Base-by-base conservation (phyloP, 2,888 invertebrate genomes). In the Choreutis nemorana region DNA sequence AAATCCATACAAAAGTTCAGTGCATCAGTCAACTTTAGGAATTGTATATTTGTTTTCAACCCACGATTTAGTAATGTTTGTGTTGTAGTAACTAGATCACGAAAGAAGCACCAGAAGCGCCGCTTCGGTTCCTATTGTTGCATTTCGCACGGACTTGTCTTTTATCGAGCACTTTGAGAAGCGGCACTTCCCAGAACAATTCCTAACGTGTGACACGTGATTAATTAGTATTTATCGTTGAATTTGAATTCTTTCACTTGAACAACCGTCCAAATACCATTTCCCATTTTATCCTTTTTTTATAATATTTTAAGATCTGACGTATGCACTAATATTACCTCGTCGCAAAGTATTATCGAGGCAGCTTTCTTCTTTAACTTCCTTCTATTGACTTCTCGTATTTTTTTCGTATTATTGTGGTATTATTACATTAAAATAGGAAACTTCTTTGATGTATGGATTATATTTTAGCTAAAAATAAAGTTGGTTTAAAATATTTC, bases 391-490 rank as follows among this genome's bases (percentile, higher is more conserved):
- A 36, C 45, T 33, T 39, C 45, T 33, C 34, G 33, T 36, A 42
- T 49, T 44, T 39, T 39, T 50, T 63, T 63, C 54, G 44, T 62
- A 63, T 65, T 65, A 53, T 57, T 49, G 55, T 55, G 62, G 68
- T 75, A 71, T 67, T 66, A 65, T 62, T 61, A 70, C 56, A 58
- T 56, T 72, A 66, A 63, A 64, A 65, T 75, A 72, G 63, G 62
- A 44, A 63, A 62, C 75, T 75, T 71, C 73, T 72, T 77, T 73
- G 72, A 77, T 77, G 77, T 78, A 77, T 77, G 75, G 61, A 78
- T 77, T 77, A 78, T 77, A 77, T 78, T 77, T 77, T 78, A 78
- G 78, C 77, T 78, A 78, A 75, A 75, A 77, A 77, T 77, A 78
- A 77, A 78, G 77, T 78, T 77, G 77, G 73, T 78, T 77, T 78